Conservation (phyloP, 2,113 vertebrate species). For the Narcine bancroftii region DNA sequence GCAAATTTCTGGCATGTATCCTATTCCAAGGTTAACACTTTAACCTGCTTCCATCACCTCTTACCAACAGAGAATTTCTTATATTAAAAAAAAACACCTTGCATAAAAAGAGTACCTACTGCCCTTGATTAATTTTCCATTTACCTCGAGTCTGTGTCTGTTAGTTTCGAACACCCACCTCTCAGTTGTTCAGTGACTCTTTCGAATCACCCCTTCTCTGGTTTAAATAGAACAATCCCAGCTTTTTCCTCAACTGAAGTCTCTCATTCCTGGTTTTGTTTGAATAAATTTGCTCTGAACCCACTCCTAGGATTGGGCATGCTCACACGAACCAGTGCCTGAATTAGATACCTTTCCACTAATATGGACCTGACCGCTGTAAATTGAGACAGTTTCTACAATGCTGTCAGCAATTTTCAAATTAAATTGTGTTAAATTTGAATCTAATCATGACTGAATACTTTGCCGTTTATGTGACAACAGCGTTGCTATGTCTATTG, state of each 20-base stretch:
- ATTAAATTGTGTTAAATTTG: slow-evolving; percentile 5
- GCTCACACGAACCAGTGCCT: neutral
- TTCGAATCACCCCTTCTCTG: neutral
- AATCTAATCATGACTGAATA: neutral
- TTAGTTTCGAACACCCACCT: neutral
- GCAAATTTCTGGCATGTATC: neutral
- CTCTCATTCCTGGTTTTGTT: neutral
- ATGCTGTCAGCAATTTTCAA: neutral
- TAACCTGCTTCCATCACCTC: neutral
- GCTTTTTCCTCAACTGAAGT: neutral
- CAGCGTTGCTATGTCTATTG: neutral
- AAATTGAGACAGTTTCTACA: neutral
- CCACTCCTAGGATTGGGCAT: neutral
- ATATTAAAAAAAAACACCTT: neutral
- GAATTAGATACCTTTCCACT: neutral
- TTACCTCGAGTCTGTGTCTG: neutral
- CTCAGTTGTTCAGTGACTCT: neutral
- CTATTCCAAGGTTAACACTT: neutral
- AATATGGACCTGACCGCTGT: neutral
- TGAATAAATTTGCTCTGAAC: neutral
- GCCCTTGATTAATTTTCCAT: neutral
- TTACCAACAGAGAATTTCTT: neutral
- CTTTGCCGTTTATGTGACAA: neutral
- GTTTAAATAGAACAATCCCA: neutral
- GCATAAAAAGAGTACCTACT: neutral